Evolutionary conservation across 2,797 vertebrate genomes (phyloP).

Genomic region (Esox lucius): DNA sequence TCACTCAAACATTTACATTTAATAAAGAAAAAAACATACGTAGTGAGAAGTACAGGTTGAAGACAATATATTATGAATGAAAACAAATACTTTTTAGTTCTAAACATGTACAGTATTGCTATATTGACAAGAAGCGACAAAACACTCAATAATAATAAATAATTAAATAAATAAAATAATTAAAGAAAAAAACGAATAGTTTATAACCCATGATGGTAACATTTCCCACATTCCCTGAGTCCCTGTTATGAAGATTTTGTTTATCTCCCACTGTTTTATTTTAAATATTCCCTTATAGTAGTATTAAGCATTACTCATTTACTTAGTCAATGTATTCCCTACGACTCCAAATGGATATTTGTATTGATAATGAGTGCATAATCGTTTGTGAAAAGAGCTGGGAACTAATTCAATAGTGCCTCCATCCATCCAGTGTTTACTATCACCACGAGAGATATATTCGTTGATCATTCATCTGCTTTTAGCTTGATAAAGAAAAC

Average conservation of each 20-base stretch:
- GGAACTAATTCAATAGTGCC: background rate
- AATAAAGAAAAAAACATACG: too few relatives aligned
- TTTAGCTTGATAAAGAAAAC: too few relatives aligned
- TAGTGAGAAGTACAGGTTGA: conserved; percentile 18
- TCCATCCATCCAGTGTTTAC: conserved; percentile 20
- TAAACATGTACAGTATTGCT: background rate
- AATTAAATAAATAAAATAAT: too few relatives aligned
- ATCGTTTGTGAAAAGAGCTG: conserved; percentile 3
- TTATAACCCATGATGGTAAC: background rate
- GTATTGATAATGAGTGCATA: conserved; percentile 12
- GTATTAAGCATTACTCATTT: background rate
- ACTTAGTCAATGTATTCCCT: background rate
- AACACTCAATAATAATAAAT: background rate
- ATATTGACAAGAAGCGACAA: background rate
- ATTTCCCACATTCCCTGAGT: background rate
- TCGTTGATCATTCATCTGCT: too few relatives aligned
- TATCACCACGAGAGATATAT: too few relatives aligned
- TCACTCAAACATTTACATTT: too few relatives aligned
- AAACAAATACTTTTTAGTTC: background rate
- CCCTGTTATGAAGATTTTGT: background rate
- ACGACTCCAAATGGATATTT: background rate
- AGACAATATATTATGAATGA: conserved; percentile 12
- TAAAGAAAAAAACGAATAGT: background rate
- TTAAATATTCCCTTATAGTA: background rate
- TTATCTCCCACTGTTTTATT: background rate